A percentile compares a stretch with the other conserved stretches of the same genome.
Evolutionary conservation across 2,113 vertebrate species (phyloP).

Genomic region (western clawed frog (Xenopus tropicalis)): UCB_Xtro_10.0 CM004446.2:90506501-90507000

Average conservation of each 20-base stretch:
- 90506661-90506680: no score
- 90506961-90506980: no score
- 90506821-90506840: constrained; percentile 97
- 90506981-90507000: no score
- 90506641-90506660: no score
- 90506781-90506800: constrained; percentile 95
- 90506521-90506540: no score
- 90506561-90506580: no score
- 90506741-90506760: constrained; percentile 84
- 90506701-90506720: background rate
- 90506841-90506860: constrained; percentile 94
- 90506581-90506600: no score
- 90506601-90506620: no score
- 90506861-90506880: constrained; percentile 95
- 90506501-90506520: background rate
- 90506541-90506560: background rate
- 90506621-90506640: no score
- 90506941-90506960: no score
- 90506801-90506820: constrained; percentile 95
- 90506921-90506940: background rate
- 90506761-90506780: constrained; percentile 97
- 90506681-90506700: background rate
- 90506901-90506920: constrained; percentile 61
- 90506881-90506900: constrained; percentile 97
- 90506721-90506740: background rate